These are phyloP conservation scores for Temnopleurus reevesii DNA, from an alignment of 53 echinoderm and acorn worm species.

Conservation along the genomic window DNA sequence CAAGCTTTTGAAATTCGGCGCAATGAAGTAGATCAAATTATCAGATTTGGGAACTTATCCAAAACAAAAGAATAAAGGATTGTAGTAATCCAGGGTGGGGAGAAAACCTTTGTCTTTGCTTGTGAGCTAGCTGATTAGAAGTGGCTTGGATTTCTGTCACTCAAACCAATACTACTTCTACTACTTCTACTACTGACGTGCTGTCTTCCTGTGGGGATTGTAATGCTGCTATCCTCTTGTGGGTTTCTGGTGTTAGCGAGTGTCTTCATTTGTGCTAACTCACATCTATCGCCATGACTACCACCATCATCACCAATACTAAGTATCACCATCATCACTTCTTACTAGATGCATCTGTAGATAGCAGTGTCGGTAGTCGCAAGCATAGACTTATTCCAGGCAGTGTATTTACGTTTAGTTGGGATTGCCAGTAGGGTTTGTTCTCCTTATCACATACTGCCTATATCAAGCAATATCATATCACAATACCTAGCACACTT, in stretches of 20 bases:
- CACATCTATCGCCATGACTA: not conserved
- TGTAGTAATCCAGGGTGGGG: not conserved
- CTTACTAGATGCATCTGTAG: conserved; percentile 10
- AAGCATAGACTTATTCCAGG: too few relatives aligned
- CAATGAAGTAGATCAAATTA: not conserved
- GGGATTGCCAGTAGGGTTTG: too few relatives aligned
- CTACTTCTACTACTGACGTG: too few relatives aligned
- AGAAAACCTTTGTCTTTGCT: not conserved
- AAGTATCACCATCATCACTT: not conserved
- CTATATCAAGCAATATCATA: too few relatives aligned
- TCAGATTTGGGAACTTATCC: not conserved
- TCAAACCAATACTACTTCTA: not conserved
- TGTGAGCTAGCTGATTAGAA: not conserved
- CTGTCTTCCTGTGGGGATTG: too few relatives aligned
- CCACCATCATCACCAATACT: not conserved
- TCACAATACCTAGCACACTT: too few relatives aligned
- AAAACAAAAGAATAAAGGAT: not conserved
- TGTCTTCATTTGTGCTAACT: not conserved
- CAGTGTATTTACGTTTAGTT: too few relatives aligned
- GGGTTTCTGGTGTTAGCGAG: not conserved
- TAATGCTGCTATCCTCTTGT: not conserved
- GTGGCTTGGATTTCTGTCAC: not conserved
- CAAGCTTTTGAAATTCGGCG: not conserved
- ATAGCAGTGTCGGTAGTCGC: conserved; percentile 11
- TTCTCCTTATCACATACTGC: too few relatives aligned